Conservation (phyloP, 2,113 vertebrate genomes). For the Sylvilagus bachmani region DNA sequence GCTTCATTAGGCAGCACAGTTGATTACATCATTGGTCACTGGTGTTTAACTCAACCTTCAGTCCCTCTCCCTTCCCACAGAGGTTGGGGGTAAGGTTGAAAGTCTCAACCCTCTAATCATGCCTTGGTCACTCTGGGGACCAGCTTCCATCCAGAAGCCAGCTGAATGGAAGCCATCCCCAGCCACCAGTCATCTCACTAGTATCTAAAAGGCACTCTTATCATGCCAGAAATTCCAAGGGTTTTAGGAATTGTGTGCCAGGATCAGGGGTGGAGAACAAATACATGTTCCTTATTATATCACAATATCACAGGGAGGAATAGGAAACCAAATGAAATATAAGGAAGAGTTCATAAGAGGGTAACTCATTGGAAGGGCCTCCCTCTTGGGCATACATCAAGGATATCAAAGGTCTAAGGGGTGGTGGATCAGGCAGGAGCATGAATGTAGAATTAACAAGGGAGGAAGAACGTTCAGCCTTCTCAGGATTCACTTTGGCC, state of each 20-base stretch:
- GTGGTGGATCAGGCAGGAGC: neutral
- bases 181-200: neutral
- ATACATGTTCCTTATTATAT: neutral
- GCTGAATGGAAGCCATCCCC: too few species aligned
- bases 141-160: neutral
- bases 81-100: neutral
- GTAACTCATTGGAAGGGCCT: neutral
- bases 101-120: neutral
- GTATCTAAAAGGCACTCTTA: neutral
- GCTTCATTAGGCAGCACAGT: neutral
- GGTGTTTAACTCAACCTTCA: neutral
- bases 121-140: neutral
- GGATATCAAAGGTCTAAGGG: neutral
- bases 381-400: neutral
- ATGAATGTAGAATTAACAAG: neutral
- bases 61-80: neutral
- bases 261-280: neutral
- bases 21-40: neutral
- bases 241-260: neutral
- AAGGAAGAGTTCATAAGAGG: neutral
- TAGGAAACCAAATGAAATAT: neutral
- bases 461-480: neutral
- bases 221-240: neutral
- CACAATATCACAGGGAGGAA: neutral
- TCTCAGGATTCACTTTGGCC: neutral